Conservation (phyloP, 1,140 invertebrate species). For the Lordiphosa clarofinis region DNA sequence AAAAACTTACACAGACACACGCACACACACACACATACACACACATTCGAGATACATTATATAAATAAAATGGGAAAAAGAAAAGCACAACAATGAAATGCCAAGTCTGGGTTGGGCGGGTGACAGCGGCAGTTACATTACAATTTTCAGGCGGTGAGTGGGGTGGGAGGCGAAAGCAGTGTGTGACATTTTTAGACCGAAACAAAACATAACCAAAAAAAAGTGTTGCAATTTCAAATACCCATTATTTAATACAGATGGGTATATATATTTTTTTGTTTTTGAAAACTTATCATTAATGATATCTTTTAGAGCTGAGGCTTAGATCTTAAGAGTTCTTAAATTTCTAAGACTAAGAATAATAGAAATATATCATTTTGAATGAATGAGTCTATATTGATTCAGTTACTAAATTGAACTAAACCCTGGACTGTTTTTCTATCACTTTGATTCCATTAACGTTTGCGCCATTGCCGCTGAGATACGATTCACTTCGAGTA, state of each 20-base stretch:
- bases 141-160: slow-evolving; percentile 25
- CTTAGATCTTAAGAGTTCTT: too few relatives aligned
- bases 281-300: too few relatives aligned
- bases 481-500: too few relatives aligned
- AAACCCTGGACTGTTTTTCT: too few relatives aligned
- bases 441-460: too few relatives aligned
- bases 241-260: background rate
- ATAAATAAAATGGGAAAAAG: slow-evolving; percentile 64
- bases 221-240: slow-evolving; percentile 26
- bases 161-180: background rate
- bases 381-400: too few relatives aligned
- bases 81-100: slow-evolving; percentile 78
- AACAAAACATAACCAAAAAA: slow-evolving; percentile 19
- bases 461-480: too few relatives aligned
- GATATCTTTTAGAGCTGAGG: too few relatives aligned
- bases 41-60: slow-evolving; percentile 62
- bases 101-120: slow-evolving; percentile 36
- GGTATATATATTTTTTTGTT: slow-evolving; percentile 2
- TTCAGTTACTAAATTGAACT: too few relatives aligned
- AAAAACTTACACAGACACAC: slow-evolving; percentile 42
- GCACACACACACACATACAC: slow-evolving; percentile 23
- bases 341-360: too few relatives aligned
- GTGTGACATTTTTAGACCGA: slow-evolving; percentile 46
- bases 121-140: slow-evolving; percentile 62
- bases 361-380: too few relatives aligned